These are phyloP conservation scores for Aphelinus atriplicis DNA, from an alignment of 1,140 invertebrate genomes.

Conservation along the genomic window DNA sequence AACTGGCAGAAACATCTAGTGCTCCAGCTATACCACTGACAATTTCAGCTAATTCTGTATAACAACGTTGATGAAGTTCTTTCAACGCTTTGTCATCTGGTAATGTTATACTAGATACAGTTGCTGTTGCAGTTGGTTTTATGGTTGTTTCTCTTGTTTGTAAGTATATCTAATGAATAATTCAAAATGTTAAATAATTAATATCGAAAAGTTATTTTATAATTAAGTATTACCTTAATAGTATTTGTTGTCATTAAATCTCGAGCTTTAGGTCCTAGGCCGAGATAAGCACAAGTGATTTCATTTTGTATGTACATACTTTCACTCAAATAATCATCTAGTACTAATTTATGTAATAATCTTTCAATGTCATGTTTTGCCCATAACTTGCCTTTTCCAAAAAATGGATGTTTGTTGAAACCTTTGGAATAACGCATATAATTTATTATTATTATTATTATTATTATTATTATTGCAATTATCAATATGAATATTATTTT, in stretches of 20 bases:
- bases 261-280: conserved; percentile 75
- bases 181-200: not conserved
- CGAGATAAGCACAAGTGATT: conserved; percentile 84
- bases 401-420: conserved; percentile 63
- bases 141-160: not conserved
- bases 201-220: too few species aligned
- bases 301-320: conserved; percentile 81
- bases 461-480: too few species aligned
- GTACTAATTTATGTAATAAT: conserved; percentile 82
- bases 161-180: not conserved
- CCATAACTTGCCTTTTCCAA: conserved; percentile 76
- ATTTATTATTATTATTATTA: not conserved
- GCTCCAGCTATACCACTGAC: conserved; percentile 67
- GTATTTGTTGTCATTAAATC: conserved; percentile 57
- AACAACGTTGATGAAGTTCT: conserved; percentile 66
- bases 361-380: conserved; percentile 79
- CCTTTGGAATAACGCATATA: conserved; percentile 44
- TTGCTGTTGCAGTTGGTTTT: conserved; percentile 36
- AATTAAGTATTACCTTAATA: conserved; percentile 47
- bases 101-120: conserved; percentile 49
- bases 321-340: conserved; percentile 83
- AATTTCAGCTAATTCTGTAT: conserved; percentile 65
- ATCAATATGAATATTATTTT: too few species aligned
- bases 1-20: conserved; percentile 66
- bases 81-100: conserved; percentile 59